Evolutionary conservation across 2,888 invertebrate species (phyloP).

Genomic region (Drosophila affinis): DNA sequence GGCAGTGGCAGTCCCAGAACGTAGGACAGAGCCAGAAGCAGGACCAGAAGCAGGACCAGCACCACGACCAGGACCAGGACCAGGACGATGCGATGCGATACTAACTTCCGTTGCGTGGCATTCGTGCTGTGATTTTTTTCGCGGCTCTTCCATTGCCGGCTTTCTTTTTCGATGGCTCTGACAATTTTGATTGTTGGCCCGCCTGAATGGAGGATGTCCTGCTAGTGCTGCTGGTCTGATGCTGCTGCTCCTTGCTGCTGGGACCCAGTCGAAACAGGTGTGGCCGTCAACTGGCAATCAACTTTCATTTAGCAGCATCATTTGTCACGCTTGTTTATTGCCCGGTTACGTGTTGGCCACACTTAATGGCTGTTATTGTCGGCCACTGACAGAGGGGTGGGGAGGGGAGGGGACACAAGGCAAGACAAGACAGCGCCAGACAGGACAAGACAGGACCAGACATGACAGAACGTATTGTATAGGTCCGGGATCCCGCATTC

Average conservation of each 20-base stretch:
- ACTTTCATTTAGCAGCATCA: slow-evolving; percentile 84
- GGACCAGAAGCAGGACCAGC: slow-evolving; percentile 13
- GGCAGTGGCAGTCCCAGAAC: slow-evolving; percentile 24
- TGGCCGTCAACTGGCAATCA: slow-evolving; percentile 81
- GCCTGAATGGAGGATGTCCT: slow-evolving; percentile 14
- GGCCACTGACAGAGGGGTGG: not conserved
- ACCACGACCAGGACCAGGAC: slow-evolving; percentile 17
- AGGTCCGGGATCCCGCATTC: slow-evolving; percentile 11
- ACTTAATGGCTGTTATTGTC: slow-evolving; percentile 74
- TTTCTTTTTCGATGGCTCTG: slow-evolving; percentile 47
- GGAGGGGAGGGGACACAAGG: slow-evolving; percentile 8
- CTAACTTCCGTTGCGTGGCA: slow-evolving; percentile 70
- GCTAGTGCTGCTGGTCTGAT: slow-evolving; percentile 3
- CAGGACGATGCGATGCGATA: slow-evolving; percentile 25
- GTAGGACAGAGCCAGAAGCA: not conserved
- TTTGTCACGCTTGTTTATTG: slow-evolving; percentile 83
- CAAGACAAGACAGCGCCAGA: not conserved
- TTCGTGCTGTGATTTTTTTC: slow-evolving; percentile 62
- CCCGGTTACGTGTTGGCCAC: slow-evolving; percentile 73
- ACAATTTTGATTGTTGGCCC: slow-evolving; percentile 68
- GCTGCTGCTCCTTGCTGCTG: not conserved
- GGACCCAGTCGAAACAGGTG: slow-evolving; percentile 58
- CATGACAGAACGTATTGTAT: slow-evolving; percentile 9
- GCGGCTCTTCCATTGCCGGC: slow-evolving; percentile 1
- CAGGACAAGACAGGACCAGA: not conserved